Evolutionary conservation across 2,888 invertebrate species (phyloP).

Genomic region (Luperina testacea): DNA sequence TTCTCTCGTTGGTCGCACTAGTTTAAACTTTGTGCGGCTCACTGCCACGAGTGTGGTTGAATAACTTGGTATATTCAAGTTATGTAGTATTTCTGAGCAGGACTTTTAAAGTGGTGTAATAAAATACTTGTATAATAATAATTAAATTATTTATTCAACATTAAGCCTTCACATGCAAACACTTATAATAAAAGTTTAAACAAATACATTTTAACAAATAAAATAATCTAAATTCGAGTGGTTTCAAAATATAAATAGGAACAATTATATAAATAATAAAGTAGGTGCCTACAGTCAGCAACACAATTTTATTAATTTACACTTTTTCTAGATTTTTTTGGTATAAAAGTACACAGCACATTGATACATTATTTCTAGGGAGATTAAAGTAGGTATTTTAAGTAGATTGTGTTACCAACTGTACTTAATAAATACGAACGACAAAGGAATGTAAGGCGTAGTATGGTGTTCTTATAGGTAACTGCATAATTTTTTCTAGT

Average conservation of each 20-base stretch:
- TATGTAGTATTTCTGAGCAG: background rate
- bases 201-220: conserved; percentile 59
- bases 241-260: conserved; percentile 64
- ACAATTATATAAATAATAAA: conserved; percentile 47
- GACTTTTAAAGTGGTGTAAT: background rate
- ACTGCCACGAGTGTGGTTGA: background rate
- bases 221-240: conserved; percentile 68
- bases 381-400: conserved; percentile 9
- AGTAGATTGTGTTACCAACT: conserved; percentile 45
- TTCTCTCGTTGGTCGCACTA: too few species aligned
- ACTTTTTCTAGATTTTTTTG: conserved; percentile 36
- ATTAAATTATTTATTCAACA: conserved; percentile 67
- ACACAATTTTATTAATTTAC: conserved; percentile 20
- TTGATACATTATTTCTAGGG: conserved; percentile 15
- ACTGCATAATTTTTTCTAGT: background rate
- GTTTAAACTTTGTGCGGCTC: conserved; percentile 1
- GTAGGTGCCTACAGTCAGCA: conserved; percentile 39
- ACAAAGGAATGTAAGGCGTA: conserved; percentile 62
- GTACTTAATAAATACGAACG: conserved; percentile 45
- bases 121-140: conserved; percentile 41
- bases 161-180: conserved; percentile 69
- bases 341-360: conserved; percentile 45
- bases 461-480: conserved; percentile 1
- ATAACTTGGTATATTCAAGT: background rate
- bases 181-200: conserved; percentile 60